Base-by-base conservation (phyloP, 2,888 invertebrate species). In the Amorpha juglandis region DNA sequence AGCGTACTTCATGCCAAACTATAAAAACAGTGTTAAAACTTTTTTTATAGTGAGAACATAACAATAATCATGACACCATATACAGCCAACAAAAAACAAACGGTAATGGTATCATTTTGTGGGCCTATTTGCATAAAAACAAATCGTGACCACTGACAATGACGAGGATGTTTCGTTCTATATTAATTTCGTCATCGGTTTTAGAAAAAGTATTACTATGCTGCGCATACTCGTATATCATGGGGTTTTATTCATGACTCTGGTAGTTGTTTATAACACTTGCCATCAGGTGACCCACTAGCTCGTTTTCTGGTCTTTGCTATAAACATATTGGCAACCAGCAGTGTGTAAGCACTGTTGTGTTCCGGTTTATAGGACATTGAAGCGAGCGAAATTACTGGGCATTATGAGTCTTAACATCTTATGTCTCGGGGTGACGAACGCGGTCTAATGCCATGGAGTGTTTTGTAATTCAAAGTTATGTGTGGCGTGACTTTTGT, bases 91-190 rank as follows among this genome's bases (percentile, higher is more conserved):
- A 74, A 75, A 75, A 74, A 75, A 74, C 71, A 73, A 68, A 66
- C 63, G 52, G 69, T 72, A 70, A 74, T 74, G 71, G 71, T 71
- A 67, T 69, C 65, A 64, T 73, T 70, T 72, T 71, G 74, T 74
- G 64, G 65, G 69, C 71, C 71, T 71, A 77, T 78, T 77, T 76
- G 74, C 69, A 78, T 76, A 78, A 78, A 77, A 78, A 78, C 70
- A 68, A 67, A 68, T 70, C 69, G 67, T 67, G 71, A 65, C 68
- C 70, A 69, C 69, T 69, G 71, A 74, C 72, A 74, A 71, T 73
- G 67, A 70, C 63, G 52, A 66, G 66, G 63, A 67, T 67, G 67
- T 70, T 69, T 63, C 42, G 58, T 19, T 27, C 38, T 70, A 69
- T 69, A 63, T 48, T 1, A 27, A 63, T 63, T 52, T 48, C 55